phyloP scores from a whole-genome alignment of 2,888 invertebrate genomes.

The Archaeoteleia sp. region DNA sequence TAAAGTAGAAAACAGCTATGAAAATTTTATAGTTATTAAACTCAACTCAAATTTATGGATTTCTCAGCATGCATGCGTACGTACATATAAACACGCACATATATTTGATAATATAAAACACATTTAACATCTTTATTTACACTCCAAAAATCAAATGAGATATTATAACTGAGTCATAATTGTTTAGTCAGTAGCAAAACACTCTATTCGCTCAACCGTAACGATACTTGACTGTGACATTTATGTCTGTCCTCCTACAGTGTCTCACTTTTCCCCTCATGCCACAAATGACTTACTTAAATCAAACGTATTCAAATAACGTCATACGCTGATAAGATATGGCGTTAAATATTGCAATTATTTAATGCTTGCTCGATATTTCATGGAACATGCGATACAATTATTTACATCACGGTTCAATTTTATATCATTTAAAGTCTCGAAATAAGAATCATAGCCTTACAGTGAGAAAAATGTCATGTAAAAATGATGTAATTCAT shows the following conservation, averaged over 20 bases:
- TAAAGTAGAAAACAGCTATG: too few species aligned
- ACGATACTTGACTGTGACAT: constrained; percentile 30
- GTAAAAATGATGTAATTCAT: too few species aligned
- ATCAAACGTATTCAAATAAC: constrained; percentile 14
- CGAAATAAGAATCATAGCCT: too few species aligned
- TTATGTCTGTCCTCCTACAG: constrained; percentile 44
- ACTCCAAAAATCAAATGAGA: constrained; percentile 11
- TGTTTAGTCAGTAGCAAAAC: constrained; percentile 25
- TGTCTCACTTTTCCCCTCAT: constrained; percentile 3
- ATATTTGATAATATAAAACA: too few species aligned
- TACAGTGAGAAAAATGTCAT: too few species aligned
- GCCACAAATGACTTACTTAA: constrained; percentile 31
- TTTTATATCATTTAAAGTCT: too few species aligned
- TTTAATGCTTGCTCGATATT: not conserved
- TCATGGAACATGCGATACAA: not conserved
- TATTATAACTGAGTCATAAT: constrained; percentile 11
- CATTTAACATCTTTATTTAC: too few species aligned
- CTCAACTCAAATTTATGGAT: too few species aligned
- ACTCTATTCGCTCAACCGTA: constrained; percentile 20
- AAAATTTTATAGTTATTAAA: too few species aligned
- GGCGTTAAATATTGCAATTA: constrained; percentile 5
- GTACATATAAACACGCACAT: too few species aligned
- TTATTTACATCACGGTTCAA: too few species aligned
- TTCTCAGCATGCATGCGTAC: too few species aligned
- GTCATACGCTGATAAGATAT: constrained; percentile 3